Base-by-base conservation (phyloP, 2,888 invertebrate genomes). In the Clunio marinus region DNA sequence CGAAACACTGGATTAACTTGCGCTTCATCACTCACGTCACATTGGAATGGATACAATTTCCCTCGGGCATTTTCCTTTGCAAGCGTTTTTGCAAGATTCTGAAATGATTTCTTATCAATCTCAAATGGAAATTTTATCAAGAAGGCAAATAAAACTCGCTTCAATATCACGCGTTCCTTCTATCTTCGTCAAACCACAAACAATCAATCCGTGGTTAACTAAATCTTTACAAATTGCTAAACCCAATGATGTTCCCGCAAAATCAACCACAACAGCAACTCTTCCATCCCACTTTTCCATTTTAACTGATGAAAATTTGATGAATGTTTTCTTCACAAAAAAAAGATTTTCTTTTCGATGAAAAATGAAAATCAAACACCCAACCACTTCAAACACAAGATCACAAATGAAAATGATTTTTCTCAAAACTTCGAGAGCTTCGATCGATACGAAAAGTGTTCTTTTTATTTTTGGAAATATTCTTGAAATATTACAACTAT, bases 231-330 rank as follows among this genome's bases (percentile, higher is more conserved):
- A 62, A 41, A 62, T 41, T 1, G 62, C 62, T 8, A 22, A 17
- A 4, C 62, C 62, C 13, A 37, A 37, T 24, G 62, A 20, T 13
- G 37, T 22, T 8, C 41, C 22, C 15, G 62, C 62, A 8, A 55
- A 55, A 20, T 55, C 24, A 22, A 13, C 10, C 10, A 62, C 62
- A 15, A 62, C 62, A 13, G 62, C 62, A 62, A 62, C 62, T 24
- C 62, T 22, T 62, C 62, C 62, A 22, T 35, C 62, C 62, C 62
- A 62, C 25, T 41, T 37, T 20, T 62, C 28, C 4, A 62, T 22
- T 37, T 41, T 41, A 5, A 32, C 32, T 32, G 7, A 10, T 10
- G 32, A 32, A 32, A 32, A 5, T 10, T 32, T 32, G 32, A 5
- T 22, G 20, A 51, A 20, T 51, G 51, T 51, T 51, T 24, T 51